Base-by-base conservation (phyloP, 1,140 invertebrate genomes). In the Scaptomyza hsui region DNA sequence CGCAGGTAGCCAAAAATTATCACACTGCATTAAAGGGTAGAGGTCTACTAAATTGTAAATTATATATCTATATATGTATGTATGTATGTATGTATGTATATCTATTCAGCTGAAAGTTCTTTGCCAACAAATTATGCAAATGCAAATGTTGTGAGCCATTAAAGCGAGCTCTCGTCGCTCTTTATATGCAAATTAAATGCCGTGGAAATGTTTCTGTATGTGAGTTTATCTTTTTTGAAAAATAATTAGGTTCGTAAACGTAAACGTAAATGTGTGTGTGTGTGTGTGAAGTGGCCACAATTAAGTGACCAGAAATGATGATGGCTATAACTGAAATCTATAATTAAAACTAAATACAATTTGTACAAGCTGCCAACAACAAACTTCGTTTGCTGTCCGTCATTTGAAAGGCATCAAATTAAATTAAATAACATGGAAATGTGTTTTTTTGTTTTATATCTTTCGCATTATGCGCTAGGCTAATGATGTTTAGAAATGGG, bases 171-270 rank as follows among this genome's bases (percentile, higher is more conserved):
- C 26, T 29, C 26, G 51, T 10, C 53, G 57, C 71, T 70, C 56
- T 73, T 73, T 63, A 73, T 62, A 73, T 73, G 71, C 65, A 62
- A 73, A 73, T 73, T 24, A 68, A 68, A 72, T 67, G 65, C 37
- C 35, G 51, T 62, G 71, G 57, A 73, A 73, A 73, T 73, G 55
- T 48, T 49, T n/a, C n/a, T n/a, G 6, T 7, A 9, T 29, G 26
- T 29, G 26, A 9, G 6, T 29, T 29, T 70, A 62, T 41, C 18
- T 42, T 52, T 62, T 51, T 10, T 10, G 13, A 19, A 26, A 39
- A 24, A 55, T 55, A 55, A 55, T 55, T 55, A 42, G 37, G 19
- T 41, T 69, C 15, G 71, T 73, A 12, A 3, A 4, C 10, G 7
- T 12, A n/a, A n/a, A n/a, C n/a, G 29, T 35, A 10, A n/a, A 2